phyloP scores from a whole-genome alignment of 2,113 vertebrate genomes.

The Gorsachius goisagi region DNA sequence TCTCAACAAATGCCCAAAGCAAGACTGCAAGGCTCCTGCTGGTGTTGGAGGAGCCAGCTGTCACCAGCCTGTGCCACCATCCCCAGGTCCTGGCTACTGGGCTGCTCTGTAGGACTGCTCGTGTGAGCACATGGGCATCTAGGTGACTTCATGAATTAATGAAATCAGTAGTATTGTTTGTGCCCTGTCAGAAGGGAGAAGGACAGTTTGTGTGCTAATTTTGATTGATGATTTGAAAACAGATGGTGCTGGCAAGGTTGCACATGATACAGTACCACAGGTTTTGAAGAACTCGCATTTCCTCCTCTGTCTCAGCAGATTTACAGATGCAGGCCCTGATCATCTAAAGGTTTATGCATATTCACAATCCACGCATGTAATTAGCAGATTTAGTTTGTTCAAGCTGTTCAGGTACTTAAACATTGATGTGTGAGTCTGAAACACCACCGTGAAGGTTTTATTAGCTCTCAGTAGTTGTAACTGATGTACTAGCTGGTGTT shows the following conservation, averaged over 20 bases:
- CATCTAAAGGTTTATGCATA: neutral
- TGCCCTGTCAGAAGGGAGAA: neutral
- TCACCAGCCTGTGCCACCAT: neutral
- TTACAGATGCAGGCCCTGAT: neutral
- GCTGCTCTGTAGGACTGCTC: neutral
- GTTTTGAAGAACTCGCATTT: neutral
- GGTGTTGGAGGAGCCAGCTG: neutral
- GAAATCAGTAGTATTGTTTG: neutral
- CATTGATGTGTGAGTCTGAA: neutral
- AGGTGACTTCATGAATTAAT: neutral
- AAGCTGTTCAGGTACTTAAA: neutral
- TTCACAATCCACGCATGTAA: neutral
- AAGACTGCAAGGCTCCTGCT: neutral
- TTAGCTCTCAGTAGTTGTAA: neutral
- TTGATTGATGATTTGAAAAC: neutral
- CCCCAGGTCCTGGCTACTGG: neutral
- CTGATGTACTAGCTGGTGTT: neutral
- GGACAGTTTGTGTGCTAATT: neutral
- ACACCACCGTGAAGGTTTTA: neutral
- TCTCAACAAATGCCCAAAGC: neutral
- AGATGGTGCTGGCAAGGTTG: neutral
- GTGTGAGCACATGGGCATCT: fast-evolving
- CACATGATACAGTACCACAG: neutral
- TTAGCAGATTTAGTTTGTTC: neutral
- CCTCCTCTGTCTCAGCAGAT: neutral